Base-by-base conservation (phyloP, 2,797 vertebrate species). In the Benthosema pterotum region DNA sequence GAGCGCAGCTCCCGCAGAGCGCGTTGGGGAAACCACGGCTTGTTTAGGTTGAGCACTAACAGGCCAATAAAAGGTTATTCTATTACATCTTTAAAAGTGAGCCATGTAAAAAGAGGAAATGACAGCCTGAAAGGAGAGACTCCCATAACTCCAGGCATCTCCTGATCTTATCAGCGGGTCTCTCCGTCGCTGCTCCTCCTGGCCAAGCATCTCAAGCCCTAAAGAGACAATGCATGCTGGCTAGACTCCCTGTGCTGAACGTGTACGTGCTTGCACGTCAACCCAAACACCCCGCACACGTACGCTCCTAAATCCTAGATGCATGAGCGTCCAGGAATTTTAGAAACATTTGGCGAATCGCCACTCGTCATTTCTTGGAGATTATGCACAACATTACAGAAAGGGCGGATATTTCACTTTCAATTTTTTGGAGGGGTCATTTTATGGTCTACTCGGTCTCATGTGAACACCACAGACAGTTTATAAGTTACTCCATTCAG, bases 81-180 rank as follows among this genome's bases (percentile, higher is more conserved):
- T 70, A 63, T 77, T 82, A 64, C 32, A 49, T 67, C 79, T 85
- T 83, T 83, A 83, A 86, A 76, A 15, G 1, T n/a, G 59, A 69
- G 63, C 80, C 65, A 52, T 65, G 49, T 78, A 67, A 79, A n/a
- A 79, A 86, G 63, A 81, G 75, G 82, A 85, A 91, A 89, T 79
- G 71, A 84, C 68, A 67, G 70, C 60, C 60, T 78, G 71, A 52
- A 57, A 73, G 67, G 52, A 76, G 63, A 61, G 65, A 70, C 62
- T 79, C 62, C 72, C 66, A 61, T 83, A 82, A 84, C 65, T 78
- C 46, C 65, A 80, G 77, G 65, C 75, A 75, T 66, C 67, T 77
- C 67, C 75, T 69, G 79, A 81, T 79, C 69, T 80, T 79, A 82
- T 88, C 84, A 75, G 72, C 32, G 60, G 57, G 55, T 64, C 50